A percentile compares a stretch with the other conserved stretches of the same genome.
Evolutionary conservation across 2,113 vertebrate species (phyloP).

Genomic region (Phyllopteryx taeniolatus): DNA sequence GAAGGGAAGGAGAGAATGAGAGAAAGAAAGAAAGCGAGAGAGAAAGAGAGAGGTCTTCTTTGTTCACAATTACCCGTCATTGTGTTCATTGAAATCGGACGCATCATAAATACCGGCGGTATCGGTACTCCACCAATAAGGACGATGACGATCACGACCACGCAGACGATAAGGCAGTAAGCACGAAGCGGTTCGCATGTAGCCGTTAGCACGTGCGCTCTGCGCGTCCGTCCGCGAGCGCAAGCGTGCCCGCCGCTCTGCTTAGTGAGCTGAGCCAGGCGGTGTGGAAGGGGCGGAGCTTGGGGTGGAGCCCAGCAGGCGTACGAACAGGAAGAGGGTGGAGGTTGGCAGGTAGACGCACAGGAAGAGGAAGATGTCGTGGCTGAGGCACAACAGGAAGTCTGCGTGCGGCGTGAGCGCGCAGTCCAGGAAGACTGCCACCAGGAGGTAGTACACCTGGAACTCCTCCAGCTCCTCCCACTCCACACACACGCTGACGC

Average conservation of each 20-base stretch:
- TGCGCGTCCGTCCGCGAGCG: neutral
- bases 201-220: neutral
- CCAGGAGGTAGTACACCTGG: conserved; percentile 90
- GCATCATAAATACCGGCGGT: no score
- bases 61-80: no score
- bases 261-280: conserved; percentile 51
- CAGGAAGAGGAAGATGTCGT: conserved; percentile 91
- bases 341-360: conserved; percentile 91
- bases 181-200: neutral
- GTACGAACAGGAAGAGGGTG: conserved; percentile 87
- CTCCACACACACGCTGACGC: conserved; percentile 69
- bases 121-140: no score
- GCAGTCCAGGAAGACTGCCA: conserved; percentile 91
- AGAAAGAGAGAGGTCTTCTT: no score
- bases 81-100: no score
- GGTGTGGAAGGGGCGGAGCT: conserved; percentile 50
- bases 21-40: no score
- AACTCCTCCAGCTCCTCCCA: conserved; percentile 85
- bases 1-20: no score
- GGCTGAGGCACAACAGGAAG: conserved; percentile 84
- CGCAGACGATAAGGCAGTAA: neutral
- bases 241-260: neutral
- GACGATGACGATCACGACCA: neutral
- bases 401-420: conserved; percentile 80
- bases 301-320: conserved; percentile 77